Evolutionary conservation across 1,140 invertebrate species (phyloP).

Genomic region (Apis laboriosa): DNA sequence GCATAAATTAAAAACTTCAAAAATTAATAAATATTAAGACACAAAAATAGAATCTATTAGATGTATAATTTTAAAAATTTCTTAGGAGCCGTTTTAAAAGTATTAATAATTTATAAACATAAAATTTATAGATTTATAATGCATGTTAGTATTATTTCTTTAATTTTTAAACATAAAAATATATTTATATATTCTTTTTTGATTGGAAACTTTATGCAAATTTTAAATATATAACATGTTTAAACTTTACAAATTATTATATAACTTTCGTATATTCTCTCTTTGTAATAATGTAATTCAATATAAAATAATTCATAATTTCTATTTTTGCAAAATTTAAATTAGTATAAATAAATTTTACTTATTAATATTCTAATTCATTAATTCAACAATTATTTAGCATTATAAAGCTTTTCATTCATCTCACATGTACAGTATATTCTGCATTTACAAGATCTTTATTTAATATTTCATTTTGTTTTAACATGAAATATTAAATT

Average conservation of each 20-base stretch:
- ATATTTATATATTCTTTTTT: slow-evolving; percentile 37
- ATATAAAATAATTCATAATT: slow-evolving; percentile 37
- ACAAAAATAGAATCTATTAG: slow-evolving; percentile 35
- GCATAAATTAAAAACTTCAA: slow-evolving; percentile 24
- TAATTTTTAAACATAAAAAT: slow-evolving; percentile 44
- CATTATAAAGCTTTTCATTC: slow-evolving; percentile 41
- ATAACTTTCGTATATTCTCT: slow-evolving; percentile 42
- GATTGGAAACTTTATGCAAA: slow-evolving; percentile 43
- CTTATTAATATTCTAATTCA: slow-evolving; percentile 10
- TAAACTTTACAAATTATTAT: slow-evolving; percentile 59
- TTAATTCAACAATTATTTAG: slow-evolving; percentile 39
- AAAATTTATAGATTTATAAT: neutral
- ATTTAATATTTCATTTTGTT: slow-evolving; percentile 8
- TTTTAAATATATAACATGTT: slow-evolving; percentile 48
- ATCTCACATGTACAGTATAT: slow-evolving; percentile 27
- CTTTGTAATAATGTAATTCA: slow-evolving; percentile 31
- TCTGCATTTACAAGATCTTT: slow-evolving; percentile 16
- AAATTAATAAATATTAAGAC: slow-evolving; percentile 19
- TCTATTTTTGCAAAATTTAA: slow-evolving; percentile 48
- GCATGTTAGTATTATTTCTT: slow-evolving; percentile 19
- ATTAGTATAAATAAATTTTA: slow-evolving; percentile 56
- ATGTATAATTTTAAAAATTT: slow-evolving; percentile 15
- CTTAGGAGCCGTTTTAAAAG: slow-evolving; percentile 26
- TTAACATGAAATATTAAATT: slow-evolving; percentile 20
- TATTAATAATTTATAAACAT: slow-evolving; percentile 18